Conservation (phyloP, 2,797 vertebrate genomes). For the Varecia variegata region DNA sequence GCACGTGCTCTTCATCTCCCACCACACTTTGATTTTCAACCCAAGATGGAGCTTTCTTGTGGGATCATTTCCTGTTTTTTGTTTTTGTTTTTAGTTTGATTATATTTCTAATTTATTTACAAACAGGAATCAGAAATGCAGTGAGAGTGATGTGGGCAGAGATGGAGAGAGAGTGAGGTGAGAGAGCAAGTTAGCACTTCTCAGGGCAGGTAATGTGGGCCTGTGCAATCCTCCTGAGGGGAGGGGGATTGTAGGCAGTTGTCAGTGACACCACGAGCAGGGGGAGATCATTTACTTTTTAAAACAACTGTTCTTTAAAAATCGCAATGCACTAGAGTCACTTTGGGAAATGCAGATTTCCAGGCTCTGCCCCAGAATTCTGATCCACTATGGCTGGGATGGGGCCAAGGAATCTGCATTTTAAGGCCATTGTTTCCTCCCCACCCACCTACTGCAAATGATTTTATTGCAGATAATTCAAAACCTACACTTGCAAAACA, state of each 20-base stretch:
- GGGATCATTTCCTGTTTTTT: background rate
- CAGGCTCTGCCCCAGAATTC: background rate
- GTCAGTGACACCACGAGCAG: background rate
- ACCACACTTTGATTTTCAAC: background rate
- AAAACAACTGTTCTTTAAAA: background rate
- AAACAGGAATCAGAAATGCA: background rate
- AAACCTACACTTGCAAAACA: background rate
- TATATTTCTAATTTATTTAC: background rate
- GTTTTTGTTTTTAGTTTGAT: background rate
- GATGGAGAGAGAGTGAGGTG: background rate
- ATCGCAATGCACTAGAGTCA: background rate
- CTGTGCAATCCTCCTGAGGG: background rate
- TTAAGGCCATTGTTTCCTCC: background rate
- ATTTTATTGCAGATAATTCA: background rate
- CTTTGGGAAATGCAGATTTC: background rate
- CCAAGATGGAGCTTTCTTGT: background rate
- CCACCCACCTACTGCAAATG: background rate
- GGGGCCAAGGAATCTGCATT: background rate
- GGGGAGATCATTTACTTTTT: background rate
- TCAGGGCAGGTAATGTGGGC: background rate
- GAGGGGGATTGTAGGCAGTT: background rate
- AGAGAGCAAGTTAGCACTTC: background rate
- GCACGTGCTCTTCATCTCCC: background rate
- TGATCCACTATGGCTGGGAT: background rate
- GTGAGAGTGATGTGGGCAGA: background rate